A percentile compares a stretch with the other conserved stretches of the same genome.
phyloP scores from a whole-genome alignment of 2,797 vertebrate species.

The Synanceia verrucosa region DNA sequence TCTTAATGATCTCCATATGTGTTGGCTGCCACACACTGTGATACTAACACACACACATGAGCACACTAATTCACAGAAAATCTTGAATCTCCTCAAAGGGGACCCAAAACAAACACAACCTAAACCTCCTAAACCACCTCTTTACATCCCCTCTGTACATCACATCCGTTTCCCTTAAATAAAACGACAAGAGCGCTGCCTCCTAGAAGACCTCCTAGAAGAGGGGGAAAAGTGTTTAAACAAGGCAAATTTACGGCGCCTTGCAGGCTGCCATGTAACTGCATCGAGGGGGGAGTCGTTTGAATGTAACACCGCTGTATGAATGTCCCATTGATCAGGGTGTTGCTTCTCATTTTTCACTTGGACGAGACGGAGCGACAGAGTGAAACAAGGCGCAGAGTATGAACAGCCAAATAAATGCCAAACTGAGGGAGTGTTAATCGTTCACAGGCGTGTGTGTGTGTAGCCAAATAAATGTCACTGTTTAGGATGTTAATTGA shows the following conservation, averaged over 20 bases:
- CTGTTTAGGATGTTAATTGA: conserved; percentile 70
- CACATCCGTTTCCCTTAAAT: conserved; percentile 44
- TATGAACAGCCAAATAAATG: conserved; percentile 74
- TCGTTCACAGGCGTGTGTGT: conserved; percentile 45
- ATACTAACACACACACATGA: conserved; percentile 15
- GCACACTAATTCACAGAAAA: conserved; percentile 32
- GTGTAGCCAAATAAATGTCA: conserved; percentile 63
- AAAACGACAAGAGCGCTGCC: conserved; percentile 33
- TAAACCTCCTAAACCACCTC: conserved; percentile 43
- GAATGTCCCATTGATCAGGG: conserved; percentile 79
- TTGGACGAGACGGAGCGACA: conserved; percentile 51
- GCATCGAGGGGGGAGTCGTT: conserved; percentile 32
- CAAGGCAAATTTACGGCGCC: conserved; percentile 59
- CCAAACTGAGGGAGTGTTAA: conserved; percentile 67
- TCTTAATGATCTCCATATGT: conserved; percentile 75
- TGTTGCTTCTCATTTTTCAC: conserved; percentile 67
- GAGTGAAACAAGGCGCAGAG: conserved; percentile 54
- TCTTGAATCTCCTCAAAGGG: conserved; percentile 26
- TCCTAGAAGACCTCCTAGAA: conserved; percentile 50
- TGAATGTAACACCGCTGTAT: conserved; percentile 53
- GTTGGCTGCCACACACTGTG: conserved; percentile 58
- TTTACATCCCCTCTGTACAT: conserved; percentile 8
- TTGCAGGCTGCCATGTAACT: conserved; percentile 48
- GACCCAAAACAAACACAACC: conserved; percentile 65
- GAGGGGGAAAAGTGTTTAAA: conserved; percentile 61